Evolutionary conservation across 2,113 vertebrate genomes (phyloP).

Genomic region (Podocnemis expansa): DNA sequence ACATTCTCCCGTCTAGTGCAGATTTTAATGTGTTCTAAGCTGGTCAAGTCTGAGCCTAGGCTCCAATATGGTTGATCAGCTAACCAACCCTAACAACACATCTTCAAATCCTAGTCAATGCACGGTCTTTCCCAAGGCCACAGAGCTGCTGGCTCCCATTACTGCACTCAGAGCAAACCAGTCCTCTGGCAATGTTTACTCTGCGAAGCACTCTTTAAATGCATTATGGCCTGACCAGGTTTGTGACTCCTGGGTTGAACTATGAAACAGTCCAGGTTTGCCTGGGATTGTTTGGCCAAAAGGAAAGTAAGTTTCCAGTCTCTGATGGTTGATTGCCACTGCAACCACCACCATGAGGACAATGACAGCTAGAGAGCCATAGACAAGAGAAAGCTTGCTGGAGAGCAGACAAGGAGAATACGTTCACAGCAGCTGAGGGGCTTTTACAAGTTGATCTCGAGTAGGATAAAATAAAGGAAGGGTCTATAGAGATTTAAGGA

Average conservation of each 20-base stretch:
- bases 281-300: neutral
- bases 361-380: neutral
- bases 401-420: accelerated
- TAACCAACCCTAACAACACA: neutral
- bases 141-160: neutral
- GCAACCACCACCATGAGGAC: accelerated
- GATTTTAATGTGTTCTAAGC: neutral
- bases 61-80: accelerated
- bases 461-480: neutral
- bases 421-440: accelerated
- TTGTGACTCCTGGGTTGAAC: accelerated
- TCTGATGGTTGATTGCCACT: accelerated
- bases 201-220: accelerated
- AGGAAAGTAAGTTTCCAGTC: neutral
- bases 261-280: accelerated
- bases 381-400: neutral
- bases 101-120: accelerated
- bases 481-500: neutral
- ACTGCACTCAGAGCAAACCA: neutral
- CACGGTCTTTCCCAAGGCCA: neutral
- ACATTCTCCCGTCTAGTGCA: neutral
- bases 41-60: neutral
- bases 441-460: neutral
- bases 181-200: neutral
- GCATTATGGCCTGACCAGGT: accelerated